Evolutionary conservation across 2,888 invertebrate genomes (phyloP).

Genomic region (Orgyia antiqua): DNA sequence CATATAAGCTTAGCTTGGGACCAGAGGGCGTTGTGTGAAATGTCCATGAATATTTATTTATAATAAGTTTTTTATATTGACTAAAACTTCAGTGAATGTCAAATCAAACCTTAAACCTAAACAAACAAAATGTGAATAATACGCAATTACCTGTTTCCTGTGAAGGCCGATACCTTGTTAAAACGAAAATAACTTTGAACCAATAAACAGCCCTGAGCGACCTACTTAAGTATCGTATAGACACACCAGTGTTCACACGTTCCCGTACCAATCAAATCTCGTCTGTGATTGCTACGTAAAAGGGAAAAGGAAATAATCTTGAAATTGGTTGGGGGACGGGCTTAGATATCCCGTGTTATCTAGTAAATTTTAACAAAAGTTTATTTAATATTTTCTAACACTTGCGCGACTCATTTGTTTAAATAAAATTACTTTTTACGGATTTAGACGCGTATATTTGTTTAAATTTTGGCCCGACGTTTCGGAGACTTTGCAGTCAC

Average conservation of each 20-base stretch:
- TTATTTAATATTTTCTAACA: no score
- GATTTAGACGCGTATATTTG: no score
- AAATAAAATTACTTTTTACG: no score
- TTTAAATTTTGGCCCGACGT: no score
- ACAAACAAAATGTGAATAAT: no score
- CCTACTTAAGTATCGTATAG: constrained; percentile 20
- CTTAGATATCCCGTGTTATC: not conserved
- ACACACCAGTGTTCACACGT: constrained; percentile 16
- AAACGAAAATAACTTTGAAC: constrained; percentile 18
- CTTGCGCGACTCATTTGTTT: no score
- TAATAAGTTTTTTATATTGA: no score
- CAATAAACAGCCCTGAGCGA: constrained; percentile 15
- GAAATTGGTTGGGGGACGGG: not conserved
- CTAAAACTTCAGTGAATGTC: not conserved
- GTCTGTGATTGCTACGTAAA: constrained; percentile 12
- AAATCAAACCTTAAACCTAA: not conserved
- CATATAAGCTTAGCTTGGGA: no score
- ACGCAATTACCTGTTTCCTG: constrained; percentile 21
- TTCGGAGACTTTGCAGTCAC: no score
- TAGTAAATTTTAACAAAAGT: no score
- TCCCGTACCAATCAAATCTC: constrained; percentile 15
- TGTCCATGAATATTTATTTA: no score
- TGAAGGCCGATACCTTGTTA: constrained; percentile 25
- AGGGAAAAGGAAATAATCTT: constrained; percentile 9
- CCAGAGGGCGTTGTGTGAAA: no score